These are phyloP conservation scores for Dascillus cervinus DNA, from an alignment of 2,888 invertebrate species.

Conservation along the genomic window DNA sequence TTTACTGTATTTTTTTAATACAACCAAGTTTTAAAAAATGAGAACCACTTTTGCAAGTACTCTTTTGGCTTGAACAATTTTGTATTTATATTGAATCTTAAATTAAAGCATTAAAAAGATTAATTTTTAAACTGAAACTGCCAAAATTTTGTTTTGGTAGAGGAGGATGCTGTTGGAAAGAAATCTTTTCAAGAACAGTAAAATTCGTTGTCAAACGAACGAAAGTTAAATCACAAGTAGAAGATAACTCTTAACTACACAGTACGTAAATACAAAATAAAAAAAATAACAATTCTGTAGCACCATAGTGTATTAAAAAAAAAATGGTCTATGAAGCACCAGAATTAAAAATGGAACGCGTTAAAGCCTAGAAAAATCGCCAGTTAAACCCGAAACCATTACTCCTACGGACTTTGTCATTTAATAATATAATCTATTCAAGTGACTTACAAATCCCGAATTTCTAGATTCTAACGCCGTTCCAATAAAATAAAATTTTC, in stretches of 20 bases:
- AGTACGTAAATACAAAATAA: constrained; percentile 17
- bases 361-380: constrained; percentile 36
- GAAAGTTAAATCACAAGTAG: constrained; percentile 27
- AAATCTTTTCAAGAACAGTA: constrained; percentile 4
- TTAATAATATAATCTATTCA: too few species aligned
- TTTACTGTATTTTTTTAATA: constrained; percentile 8
- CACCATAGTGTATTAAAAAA: constrained; percentile 35
- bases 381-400: constrained; percentile 13
- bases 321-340: constrained; percentile 39
- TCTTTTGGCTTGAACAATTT: too few species aligned
- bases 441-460: constrained; percentile 1
- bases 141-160: too few species aligned
- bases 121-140: too few species aligned
- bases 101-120: too few species aligned
- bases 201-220: constrained; percentile 29
- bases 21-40: too few species aligned
- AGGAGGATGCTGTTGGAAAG: neutral
- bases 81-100: too few species aligned
- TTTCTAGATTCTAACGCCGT: constrained; percentile 37
- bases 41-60: too few species aligned
- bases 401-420: constrained; percentile 5
- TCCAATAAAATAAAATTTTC: constrained; percentile 22
- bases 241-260: constrained; percentile 19
- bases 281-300: constrained; percentile 33
- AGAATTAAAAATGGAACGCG: constrained; percentile 35